Conservation (phyloP, 1,140 invertebrate genomes). For the Spodoptera frugiperda region DNA sequence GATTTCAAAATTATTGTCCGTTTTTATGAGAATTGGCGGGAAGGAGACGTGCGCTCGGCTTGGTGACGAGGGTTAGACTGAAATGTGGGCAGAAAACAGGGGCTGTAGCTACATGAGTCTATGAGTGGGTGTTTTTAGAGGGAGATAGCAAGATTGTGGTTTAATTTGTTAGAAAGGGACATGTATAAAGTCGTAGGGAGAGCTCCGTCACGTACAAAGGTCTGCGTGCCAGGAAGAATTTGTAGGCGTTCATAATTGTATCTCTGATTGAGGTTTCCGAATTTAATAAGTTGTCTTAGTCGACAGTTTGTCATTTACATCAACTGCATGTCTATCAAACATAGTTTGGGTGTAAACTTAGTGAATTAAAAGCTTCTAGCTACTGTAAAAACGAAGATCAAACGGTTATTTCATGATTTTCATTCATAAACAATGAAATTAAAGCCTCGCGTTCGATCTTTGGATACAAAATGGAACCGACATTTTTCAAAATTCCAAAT, state of each 20-base stretch:
- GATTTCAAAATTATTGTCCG: constrained; percentile 47
- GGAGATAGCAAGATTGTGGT: constrained; percentile 50
- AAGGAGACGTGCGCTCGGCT: constrained; percentile 50
- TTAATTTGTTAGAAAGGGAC: constrained; percentile 30
- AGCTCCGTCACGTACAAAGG: constrained; percentile 60
- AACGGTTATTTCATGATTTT: no score
- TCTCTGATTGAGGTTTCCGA: constrained; percentile 71
- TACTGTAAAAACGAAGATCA: no score
- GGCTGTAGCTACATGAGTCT: constrained; percentile 52
- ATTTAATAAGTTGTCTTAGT: constrained; percentile 63
- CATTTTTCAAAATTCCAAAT: no score
- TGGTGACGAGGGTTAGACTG: constrained; percentile 63
- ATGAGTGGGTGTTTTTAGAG: constrained; percentile 66
- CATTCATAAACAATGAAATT: no score
- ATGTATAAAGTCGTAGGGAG: constrained; percentile 52
- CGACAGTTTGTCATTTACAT: constrained; percentile 32
- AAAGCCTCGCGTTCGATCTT: no score
- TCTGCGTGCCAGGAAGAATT: constrained; percentile 65
- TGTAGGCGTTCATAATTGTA: constrained; percentile 73
- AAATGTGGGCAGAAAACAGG: constrained; percentile 68
- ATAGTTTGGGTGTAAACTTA: no score
- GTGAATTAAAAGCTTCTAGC: no score
- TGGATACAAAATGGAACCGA: no score
- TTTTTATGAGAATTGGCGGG: constrained; percentile 1
- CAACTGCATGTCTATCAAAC: constrained; percentile 14